Base-by-base conservation (phyloP, 2,888 invertebrate genomes). In the Troilus luridus region DNA sequence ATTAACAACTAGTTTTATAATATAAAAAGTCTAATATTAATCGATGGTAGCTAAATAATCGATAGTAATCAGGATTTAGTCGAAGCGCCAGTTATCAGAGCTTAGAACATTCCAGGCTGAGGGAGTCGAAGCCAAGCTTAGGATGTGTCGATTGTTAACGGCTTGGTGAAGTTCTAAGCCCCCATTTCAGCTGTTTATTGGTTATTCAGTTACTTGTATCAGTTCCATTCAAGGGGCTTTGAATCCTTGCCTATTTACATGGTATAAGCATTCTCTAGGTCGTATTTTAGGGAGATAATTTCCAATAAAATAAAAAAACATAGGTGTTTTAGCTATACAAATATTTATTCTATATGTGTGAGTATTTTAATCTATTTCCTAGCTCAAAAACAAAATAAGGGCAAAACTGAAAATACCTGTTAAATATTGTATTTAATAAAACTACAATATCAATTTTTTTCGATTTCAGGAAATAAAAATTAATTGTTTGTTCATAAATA, bases 161-260 rank as follows among this genome's bases (percentile, higher is more conserved):
- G 81, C 81, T 81, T 21, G 2, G 21, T 41, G 9, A 81, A 81
- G 81, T 81, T 81, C 81, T 81, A 54, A 81, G 81, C 81, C 54
- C 54, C 81, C 19, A 21, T 54, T 21, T 8, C 54, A 19, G 19
- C 21, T 81, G 81, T 54, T 81, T 21, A 54, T 54, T 21, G 21
- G 81, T 81, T 41, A 41, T 5, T 41, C 5, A 41, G 41, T 41
- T 5, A 41, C 41, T 56, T 81, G 81, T 21, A 81, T 54, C 81
- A 54, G 9, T 81, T 81, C 81, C 81, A 81, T 81, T 81, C 81
- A 54, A 5, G 14, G 67, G 14, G 8, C 67, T 67, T 67, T 12
- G 24, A 14, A 3, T 24, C 24, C 6, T 11, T 24, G 24, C 24
- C 67, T 12, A 67, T 3, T 12, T 12, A 6, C n/a, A 21, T 64